Percentiles rank a stretch among this genome's conserved stretches.
Conservation (phyloP, 2,113 vertebrate species). For the Calidris pugnax region DNA sequence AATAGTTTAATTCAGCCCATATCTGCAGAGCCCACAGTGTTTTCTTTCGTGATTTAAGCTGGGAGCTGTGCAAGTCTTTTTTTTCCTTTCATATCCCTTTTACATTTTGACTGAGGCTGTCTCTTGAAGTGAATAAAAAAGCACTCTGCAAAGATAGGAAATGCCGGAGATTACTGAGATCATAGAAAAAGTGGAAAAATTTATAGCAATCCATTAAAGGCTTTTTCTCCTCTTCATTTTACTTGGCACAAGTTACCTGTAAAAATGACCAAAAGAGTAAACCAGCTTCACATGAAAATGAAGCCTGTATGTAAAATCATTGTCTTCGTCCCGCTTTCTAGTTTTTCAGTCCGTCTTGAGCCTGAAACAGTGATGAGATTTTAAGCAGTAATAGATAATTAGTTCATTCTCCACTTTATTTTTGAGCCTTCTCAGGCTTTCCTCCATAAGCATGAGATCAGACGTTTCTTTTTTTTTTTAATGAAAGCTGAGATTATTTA, state of each 20-base stretch:
- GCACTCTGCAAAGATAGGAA: constrained; percentile 36
- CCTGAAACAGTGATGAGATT: constrained; percentile 4
- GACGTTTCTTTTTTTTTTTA: not conserved
- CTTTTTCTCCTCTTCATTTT: constrained; percentile 22
- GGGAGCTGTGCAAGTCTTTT: not conserved
- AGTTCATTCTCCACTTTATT: not conserved
- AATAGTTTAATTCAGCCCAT: not conserved
- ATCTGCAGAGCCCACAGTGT: not conserved
- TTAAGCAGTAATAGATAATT: not conserved
- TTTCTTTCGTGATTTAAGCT: not conserved
- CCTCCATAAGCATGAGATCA: not conserved
- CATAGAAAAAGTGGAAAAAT: constrained; percentile 34
- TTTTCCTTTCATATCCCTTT: constrained; percentile 36
- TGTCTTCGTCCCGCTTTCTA: constrained; percentile 6
- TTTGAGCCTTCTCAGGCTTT: constrained; percentile 1
- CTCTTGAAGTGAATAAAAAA: constrained; percentile 46
- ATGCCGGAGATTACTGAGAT: constrained; percentile 52
- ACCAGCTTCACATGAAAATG: constrained; percentile 3
- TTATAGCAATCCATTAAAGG: constrained; percentile 28
- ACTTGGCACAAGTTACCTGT: constrained; percentile 40
- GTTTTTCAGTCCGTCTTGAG: not conserved
- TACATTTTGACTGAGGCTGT: constrained; percentile 14
- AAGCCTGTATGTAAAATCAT: not conserved
- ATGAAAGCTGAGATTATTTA: not conserved
- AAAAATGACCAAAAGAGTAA: constrained; percentile 30